Evolutionary conservation across 2,797 vertebrate species (phyloP), one percentile per base, ranked within the genome.

Genomic region (Crax fasciolata): DNA sequence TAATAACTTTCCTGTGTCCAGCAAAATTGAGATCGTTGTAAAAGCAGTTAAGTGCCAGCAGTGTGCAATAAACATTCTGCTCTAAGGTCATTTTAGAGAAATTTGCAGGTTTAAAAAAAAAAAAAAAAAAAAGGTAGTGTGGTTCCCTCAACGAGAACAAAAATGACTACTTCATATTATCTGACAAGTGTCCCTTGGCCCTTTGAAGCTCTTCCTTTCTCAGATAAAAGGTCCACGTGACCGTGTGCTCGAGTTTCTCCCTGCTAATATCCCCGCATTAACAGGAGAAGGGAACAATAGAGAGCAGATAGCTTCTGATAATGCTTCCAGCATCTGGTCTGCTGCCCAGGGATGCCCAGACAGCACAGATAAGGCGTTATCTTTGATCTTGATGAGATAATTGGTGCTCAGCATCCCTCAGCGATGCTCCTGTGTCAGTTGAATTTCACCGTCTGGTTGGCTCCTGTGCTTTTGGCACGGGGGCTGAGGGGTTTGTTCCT

Each of bases 161-260:
- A 19, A 39, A 57, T 48, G 10, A n/a, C 61, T 71, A 28, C 41
- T 79, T 51, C 38, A 74, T 46, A 19, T 54, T 16, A 16, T 38
- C 13, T 0, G 4, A 67, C 44, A 15, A 59, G 44, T 48, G 54
- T 79, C 4, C 10, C 30, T 67, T 0, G 0, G 23, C 39, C 63
- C 61, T 92, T 92, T 91, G 92, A 90, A 94, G 73, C 84, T 77
- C 44, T 91, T 77, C 24, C 41, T 72, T 74, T 78, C 65, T 76
- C 2, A 11, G 44, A 68, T 66, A 57, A 72, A 54, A 85, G 52
- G 8, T 87, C 41, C 10, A 4, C 17, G 74, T 84, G 71, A 51
- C 32, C 6, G 2, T 2, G 5, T 6, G 30, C 43, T 72, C 54
- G 77, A 52, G 28, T 83, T 82, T 66, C 58, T 30, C n/a, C 11